These are phyloP conservation scores for Charina bottae DNA, from an alignment of 2,113 vertebrate genomes.

Conservation along the genomic window DNA sequence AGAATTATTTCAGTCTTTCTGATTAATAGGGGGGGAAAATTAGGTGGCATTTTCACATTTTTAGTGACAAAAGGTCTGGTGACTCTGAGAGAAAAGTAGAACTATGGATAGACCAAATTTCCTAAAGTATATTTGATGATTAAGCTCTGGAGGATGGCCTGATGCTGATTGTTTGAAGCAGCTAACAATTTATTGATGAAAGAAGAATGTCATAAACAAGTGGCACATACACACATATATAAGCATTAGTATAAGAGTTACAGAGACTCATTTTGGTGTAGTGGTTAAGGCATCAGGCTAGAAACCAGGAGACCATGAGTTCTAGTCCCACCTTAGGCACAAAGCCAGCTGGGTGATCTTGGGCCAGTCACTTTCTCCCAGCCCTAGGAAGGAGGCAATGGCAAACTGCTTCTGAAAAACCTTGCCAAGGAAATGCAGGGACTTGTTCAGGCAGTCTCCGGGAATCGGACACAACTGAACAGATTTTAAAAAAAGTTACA, in stretches of 20 bases:
- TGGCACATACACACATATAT: not conserved
- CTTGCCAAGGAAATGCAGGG: no score
- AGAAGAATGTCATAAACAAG: conserved; percentile 19
- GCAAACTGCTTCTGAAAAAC: no score
- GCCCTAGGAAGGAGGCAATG: no score
- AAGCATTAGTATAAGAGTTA: not conserved
- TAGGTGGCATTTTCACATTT: not conserved
- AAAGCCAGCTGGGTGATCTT: no score
- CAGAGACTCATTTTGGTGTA: no score
- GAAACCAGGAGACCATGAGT: no score
- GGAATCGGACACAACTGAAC: no score
- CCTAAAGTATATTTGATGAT: not conserved
- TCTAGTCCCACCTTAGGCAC: no score
- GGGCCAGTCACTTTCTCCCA: no score
- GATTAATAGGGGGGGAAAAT: not conserved
- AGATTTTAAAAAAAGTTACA: no score
- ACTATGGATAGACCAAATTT: not conserved
- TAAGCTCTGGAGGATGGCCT: not conserved
- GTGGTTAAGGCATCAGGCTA: no score
- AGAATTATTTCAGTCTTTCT: conserved; percentile 31
- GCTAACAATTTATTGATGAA: conserved; percentile 14
- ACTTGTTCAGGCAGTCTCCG: no score
- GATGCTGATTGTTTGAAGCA: conserved; percentile 7
- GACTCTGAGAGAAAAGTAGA: not conserved
- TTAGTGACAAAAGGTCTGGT: not conserved